Conservation (phyloP, 2,113 vertebrate genomes). For the Cinclus mexicanus region DNA sequence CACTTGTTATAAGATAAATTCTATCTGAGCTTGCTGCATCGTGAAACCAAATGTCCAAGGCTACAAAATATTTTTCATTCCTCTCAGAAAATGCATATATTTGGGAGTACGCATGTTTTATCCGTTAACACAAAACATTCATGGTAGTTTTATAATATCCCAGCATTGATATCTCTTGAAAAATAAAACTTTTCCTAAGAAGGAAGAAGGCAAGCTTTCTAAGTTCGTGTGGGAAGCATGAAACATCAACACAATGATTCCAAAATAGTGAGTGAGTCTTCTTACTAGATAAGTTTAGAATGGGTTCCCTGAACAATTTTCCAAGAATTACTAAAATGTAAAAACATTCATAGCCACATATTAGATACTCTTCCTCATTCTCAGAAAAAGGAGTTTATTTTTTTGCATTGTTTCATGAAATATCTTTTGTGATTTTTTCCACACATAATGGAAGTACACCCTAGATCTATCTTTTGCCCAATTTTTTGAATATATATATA, state of each 20-base stretch:
- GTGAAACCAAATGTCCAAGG: background rate
- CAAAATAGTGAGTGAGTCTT: conserved; percentile 8
- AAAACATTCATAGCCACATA: background rate
- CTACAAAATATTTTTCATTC: background rate
- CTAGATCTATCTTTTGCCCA: background rate
- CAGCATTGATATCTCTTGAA: background rate
- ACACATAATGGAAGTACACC: background rate
- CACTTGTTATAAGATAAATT: background rate
- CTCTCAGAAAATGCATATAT: background rate
- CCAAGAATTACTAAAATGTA: conserved; percentile 15
- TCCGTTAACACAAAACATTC: background rate
- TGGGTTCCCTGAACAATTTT: conserved; percentile 8
- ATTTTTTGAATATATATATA: background rate
- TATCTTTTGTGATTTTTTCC: background rate
- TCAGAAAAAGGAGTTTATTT: background rate
- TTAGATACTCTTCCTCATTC: background rate
- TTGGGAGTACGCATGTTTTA: background rate
- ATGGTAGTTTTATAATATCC: background rate
- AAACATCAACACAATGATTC: conserved; percentile 51
- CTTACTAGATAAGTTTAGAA: conserved; percentile 18
- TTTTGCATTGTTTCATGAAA: background rate
- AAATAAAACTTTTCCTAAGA: conserved; percentile 60
- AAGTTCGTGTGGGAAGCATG: background rate
- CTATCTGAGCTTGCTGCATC: background rate
- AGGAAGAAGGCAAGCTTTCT: conserved; percentile 32